phyloP scores from a whole-genome alignment of 2,797 vertebrate species.

The Alectoris magna region DNA sequence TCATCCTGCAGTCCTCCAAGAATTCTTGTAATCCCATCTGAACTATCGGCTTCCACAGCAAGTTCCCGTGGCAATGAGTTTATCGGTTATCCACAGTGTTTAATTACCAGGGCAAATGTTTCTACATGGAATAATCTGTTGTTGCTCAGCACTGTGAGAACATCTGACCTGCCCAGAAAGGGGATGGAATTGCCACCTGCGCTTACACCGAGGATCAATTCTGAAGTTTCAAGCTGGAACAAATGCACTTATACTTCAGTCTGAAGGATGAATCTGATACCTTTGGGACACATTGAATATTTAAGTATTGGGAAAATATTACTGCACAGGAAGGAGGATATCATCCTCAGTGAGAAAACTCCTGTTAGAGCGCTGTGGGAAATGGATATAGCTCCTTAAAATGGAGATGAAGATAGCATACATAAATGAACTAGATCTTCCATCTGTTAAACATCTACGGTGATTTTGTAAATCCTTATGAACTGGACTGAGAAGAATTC shows the following conservation, averaged over 20 bases:
- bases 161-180: background rate
- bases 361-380: background rate
- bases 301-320: background rate
- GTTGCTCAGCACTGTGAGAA: background rate
- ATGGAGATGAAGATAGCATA: background rate
- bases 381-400: background rate
- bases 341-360: background rate
- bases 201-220: background rate
- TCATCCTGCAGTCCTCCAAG: background rate
- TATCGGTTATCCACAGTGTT: background rate
- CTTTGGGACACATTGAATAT: background rate
- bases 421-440: background rate
- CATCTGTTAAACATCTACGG: background rate
- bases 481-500: background rate
- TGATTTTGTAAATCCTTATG: background rate
- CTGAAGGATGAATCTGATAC: background rate
- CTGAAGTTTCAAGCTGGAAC: background rate
- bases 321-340: background rate
- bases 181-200: background rate
- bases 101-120: background rate
- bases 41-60: background rate
- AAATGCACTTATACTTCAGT: background rate
- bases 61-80: background rate
- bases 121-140: background rate
- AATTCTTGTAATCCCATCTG: background rate